Base-by-base conservation (phyloP, 2,888 invertebrate genomes). In the Camponotus fellah region DNA sequence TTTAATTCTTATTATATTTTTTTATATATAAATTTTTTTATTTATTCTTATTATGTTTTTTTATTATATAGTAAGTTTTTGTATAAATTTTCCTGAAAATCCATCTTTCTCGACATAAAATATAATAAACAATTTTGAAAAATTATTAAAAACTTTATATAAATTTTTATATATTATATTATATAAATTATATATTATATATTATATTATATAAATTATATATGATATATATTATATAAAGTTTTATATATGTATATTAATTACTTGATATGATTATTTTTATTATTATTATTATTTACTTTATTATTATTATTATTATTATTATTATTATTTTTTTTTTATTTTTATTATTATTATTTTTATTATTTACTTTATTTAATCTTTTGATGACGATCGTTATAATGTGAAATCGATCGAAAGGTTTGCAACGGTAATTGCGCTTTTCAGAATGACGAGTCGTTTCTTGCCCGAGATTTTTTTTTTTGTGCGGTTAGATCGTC, bases 381-480 rank as follows among this genome's bases (percentile, higher is more conserved):
- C 2, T 34, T 65, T 3, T n/a, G 37, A 37, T 12, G 2, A 6
- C 40, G 26, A 12, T 4, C 3, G 37, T 10, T 64, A 0, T 17
- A 66, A 17, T 5, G 3, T n/a, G 14, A 46, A 26, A 21, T n/a
- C 21, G 66, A 72, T 72, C 26, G 21, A 49, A 37, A 56, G 9
- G 32, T 12, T 62, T 21, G 34, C 21, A 46, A 68, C 34, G 12
- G 49, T 14, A 58, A 72, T 82, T 26, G n/a, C 10, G 60, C 49
- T 34, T 77, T 46, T 49, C 37, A 56, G 26, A 64, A 37, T 49
- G 32, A 6, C 21, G 43, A 8, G 60, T 77, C 56, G 6, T 69
- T 89, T 88, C 79, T 87, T 86, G 82, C 76, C 80, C 49, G 60
- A 66, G 84, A 6, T 75, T 87, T 85, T 81, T 77, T 77, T 84